A percentile compares a stretch with the other conserved stretches of the same genome.
Evolutionary conservation across 2,888 invertebrate species (phyloP).

Genomic region (Idaea aversata): DNA sequence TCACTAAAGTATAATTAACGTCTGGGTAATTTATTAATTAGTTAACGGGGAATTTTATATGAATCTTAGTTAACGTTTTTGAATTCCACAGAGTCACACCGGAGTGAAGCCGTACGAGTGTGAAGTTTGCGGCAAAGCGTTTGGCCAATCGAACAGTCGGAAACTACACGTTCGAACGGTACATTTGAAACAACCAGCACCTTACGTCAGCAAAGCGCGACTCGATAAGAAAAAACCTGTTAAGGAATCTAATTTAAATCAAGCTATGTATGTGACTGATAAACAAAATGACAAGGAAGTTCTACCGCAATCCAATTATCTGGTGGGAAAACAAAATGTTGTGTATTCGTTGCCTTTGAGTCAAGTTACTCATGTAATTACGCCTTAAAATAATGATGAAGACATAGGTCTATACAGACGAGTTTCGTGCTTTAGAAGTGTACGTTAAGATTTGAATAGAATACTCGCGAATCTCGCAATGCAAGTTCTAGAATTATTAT

Average conservation of each 20-base stretch:
- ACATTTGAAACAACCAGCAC: conserved; percentile 49
- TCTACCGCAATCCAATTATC: neutral
- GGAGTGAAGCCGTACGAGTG: conserved; percentile 60
- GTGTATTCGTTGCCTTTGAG: neutral
- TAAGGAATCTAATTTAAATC: conserved; percentile 2
- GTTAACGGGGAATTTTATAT: neutral
- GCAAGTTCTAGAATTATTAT: no score
- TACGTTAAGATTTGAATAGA: no score
- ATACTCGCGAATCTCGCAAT: no score
- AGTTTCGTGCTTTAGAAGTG: no score
- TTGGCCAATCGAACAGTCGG: conserved; percentile 47
- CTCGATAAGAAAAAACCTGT: conserved; percentile 22
- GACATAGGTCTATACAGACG: neutral
- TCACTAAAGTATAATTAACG: no score
- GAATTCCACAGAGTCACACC: conserved; percentile 36
- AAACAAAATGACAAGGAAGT: neutral
- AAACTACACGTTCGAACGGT: conserved; percentile 48
- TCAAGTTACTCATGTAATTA: neutral
- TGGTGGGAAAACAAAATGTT: neutral
- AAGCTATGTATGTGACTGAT: conserved; percentile 4
- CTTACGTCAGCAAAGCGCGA: conserved; percentile 49
- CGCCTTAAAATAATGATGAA: neutral
- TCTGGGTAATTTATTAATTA: no score
- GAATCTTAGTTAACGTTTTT: neutral
- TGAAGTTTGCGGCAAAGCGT: conserved; percentile 43